A percentile compares a stretch with the other conserved stretches of the same genome.
Conservation (phyloP, 2,888 invertebrate genomes). For the Drosophila atroscutellata region DNA sequence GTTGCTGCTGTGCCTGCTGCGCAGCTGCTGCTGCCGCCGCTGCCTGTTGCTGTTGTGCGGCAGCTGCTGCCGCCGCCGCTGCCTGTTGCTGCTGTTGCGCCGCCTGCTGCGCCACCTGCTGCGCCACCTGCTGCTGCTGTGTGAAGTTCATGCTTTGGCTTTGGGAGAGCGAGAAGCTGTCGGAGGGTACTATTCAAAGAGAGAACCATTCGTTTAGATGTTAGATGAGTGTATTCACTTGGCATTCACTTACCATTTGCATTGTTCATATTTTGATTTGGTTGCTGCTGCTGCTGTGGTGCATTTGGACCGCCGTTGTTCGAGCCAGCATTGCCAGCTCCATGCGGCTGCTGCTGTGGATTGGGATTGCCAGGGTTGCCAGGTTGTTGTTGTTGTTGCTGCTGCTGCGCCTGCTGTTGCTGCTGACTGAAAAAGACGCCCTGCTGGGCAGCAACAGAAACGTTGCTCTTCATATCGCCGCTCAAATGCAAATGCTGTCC, state of each 20-base stretch:
- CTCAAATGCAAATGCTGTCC: slow-evolving; percentile 94
- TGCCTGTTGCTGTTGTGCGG: slow-evolving; percentile 88
- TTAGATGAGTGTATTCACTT: not conserved
- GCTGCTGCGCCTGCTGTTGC: slow-evolving; percentile 83
- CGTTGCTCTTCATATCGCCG: slow-evolving; percentile 90
- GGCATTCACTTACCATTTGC: slow-evolving; percentile 79
- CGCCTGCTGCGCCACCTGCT: slow-evolving; percentile 66
- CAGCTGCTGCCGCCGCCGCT: slow-evolving; percentile 88
- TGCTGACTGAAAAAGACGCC: slow-evolving; percentile 90
- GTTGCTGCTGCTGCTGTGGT: slow-evolving; percentile 78
- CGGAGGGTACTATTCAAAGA: slow-evolving; percentile 79
- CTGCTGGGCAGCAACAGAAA: slow-evolving; percentile 93
- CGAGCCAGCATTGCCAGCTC: slow-evolving; percentile 47
- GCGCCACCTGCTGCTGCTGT: slow-evolving; percentile 88
- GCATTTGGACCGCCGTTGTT: slow-evolving; percentile 84
- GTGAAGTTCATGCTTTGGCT: slow-evolving; percentile 94
- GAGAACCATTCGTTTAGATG: not conserved
- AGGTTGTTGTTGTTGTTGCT: slow-evolving; percentile 85
- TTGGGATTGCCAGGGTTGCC: slow-evolving; percentile 63
- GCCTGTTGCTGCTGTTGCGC: slow-evolving; percentile 86
- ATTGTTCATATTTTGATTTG: slow-evolving; percentile 84
- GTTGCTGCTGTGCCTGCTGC: slow-evolving; percentile 88
- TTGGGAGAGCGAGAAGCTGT: slow-evolving; percentile 91
- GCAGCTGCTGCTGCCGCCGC: slow-evolving; percentile 87
- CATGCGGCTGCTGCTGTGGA: slow-evolving; percentile 64